These are phyloP conservation scores for Eristalinus aeneus DNA, from an alignment of 2,888 invertebrate genomes.

Conservation along the genomic window DNA sequence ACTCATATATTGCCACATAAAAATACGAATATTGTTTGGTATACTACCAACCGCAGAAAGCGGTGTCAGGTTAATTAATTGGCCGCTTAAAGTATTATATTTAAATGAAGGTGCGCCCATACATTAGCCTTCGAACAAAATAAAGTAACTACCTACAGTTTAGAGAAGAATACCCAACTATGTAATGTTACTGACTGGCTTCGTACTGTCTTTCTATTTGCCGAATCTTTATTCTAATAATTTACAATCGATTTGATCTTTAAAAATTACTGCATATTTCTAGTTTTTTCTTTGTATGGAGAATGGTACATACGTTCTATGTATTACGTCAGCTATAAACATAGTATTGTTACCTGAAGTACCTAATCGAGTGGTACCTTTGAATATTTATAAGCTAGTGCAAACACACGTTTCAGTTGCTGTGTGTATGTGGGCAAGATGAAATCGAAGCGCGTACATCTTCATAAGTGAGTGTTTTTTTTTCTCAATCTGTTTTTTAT, in stretches of 20 bases:
- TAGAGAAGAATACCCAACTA: not conserved
- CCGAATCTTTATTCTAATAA: not conserved
- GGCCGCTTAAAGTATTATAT: no score
- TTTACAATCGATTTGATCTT: not conserved
- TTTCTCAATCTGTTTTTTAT: not conserved
- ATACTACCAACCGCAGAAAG: not conserved
- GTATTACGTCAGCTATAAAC: constrained; percentile 16
- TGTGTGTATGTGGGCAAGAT: not conserved
- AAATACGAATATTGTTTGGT: not conserved
- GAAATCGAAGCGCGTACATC: not conserved
- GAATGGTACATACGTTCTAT: not conserved
- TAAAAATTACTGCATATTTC: not conserved
- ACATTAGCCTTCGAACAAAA: not conserved
- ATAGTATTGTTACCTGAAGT: constrained; percentile 12
- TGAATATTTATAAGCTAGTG: constrained; percentile 49
- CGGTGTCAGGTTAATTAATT: constrained; percentile 7
- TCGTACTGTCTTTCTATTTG: not conserved
- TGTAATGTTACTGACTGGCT: not conserved
- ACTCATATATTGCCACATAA: constrained; percentile 17
- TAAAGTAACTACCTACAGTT: not conserved
- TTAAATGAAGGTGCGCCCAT: not conserved
- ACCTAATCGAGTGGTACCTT: constrained; percentile 6
- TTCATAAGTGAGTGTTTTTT: not conserved
- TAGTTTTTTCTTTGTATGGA: not conserved
- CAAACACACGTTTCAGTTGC: constrained; percentile 11